Base-by-base conservation (phyloP, 2,797 vertebrate genomes). In the Dendrocincla tyrannina region DNA sequence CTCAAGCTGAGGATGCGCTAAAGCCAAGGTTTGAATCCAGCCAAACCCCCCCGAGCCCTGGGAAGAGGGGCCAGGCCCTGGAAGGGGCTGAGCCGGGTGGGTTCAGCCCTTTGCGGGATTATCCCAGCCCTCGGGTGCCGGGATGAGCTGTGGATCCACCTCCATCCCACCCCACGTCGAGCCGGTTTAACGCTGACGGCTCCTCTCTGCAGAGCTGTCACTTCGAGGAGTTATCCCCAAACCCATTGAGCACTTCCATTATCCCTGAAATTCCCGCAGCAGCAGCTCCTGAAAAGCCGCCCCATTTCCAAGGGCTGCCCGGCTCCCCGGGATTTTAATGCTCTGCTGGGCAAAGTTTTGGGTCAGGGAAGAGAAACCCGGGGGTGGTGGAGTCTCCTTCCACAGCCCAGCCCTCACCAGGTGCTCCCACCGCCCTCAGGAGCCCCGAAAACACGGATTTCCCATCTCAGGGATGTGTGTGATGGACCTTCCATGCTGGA, bases 401-500 rank as follows among this genome's bases (percentile, higher is more conserved):
- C 77, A 11, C 52, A 78, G 37, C 62, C 33, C 58, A 11, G 56
- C 13, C 42, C 4, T 7, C 5, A 2, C 39, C 19, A 1, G 16
- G 27, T 1, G 3, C 20, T 32, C 67, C 32, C 67, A 30, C 11
- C 13, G 25, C 49, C 28, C 60, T 15, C 39, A 25, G 4, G 3
- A 53, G 41, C 80, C 49, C 49, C 6, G 10, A 3, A 3, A 23
- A 8, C 11, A 2, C 2, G 1, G 17, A 4, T 55, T n/a, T 33
- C 46, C 25, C 41, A 1, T 0, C 6, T 0, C 70, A 1, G 9
- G 32, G 66, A 13, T 2, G 8, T 0, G 41, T 1, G 0, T 0
- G n/a, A 46, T 0, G 8, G 35, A 33, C 32, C 20, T 44, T 27
- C 75, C 2, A 10, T 0, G 60, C 19, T 11, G 49, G 60, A 18